Conservation (phyloP, 2,888 invertebrate species). For the Aethes cnicana region DNA sequence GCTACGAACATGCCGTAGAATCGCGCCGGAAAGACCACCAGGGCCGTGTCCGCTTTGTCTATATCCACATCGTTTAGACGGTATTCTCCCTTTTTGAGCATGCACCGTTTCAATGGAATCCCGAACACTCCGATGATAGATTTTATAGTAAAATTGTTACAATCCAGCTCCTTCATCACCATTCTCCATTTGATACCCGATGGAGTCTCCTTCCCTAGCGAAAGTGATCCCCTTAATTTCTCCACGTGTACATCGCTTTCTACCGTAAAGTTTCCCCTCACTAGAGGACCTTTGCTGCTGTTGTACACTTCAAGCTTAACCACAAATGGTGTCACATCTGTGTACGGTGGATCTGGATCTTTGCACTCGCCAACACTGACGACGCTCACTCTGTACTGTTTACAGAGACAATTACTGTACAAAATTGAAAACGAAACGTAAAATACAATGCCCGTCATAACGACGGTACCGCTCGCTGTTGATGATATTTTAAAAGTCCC, state of each 20-base stretch:
- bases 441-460: too few species aligned
- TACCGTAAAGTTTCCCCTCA: neutral
- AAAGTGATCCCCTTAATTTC: neutral
- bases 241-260: neutral
- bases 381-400: neutral
- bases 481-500: too few species aligned
- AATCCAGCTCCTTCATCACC: neutral
- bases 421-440: too few species aligned
- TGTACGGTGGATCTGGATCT: neutral
- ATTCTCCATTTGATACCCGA: neutral
- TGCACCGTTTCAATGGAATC: neutral
- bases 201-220: neutral
- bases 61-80: neutral
- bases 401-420: neutral
- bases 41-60: neutral
- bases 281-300: neutral
- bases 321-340: neutral
- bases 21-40: neutral
- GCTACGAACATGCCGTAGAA: neutral
- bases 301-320: neutral
- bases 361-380: neutral
- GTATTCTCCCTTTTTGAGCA: neutral
- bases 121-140: neutral
- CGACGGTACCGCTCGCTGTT: too few species aligned
- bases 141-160: neutral